Evolutionary conservation across 2,888 invertebrate species (phyloP).

Genomic region (Drosophila prolongata): DNA sequence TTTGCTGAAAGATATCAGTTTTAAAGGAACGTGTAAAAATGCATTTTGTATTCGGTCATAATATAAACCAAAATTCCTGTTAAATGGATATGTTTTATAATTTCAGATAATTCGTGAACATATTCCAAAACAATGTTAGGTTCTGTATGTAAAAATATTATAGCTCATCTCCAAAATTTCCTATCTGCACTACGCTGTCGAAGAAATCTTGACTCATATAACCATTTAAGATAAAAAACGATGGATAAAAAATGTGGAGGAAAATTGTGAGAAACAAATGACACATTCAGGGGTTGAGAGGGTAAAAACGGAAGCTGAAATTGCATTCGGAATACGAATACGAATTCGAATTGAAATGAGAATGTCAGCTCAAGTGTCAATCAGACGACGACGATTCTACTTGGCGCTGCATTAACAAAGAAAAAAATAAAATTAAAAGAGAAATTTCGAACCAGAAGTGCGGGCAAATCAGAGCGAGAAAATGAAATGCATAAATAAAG

Average conservation of each 20-base stretch:
- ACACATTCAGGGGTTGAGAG: neutral
- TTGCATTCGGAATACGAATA: constrained; percentile 8
- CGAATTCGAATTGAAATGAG: constrained; percentile 26
- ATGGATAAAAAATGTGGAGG: constrained; percentile 3
- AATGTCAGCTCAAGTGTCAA: constrained; percentile 68
- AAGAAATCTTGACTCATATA: constrained; percentile 3
- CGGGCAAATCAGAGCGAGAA: constrained; percentile 64
- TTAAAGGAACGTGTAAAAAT: too few species aligned
- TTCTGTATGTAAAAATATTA: neutral
- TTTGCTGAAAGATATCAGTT: too few species aligned
- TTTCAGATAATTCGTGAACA: too few species aligned
- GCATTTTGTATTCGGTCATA: too few species aligned
- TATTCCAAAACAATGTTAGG: too few species aligned
- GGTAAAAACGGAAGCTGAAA: constrained; percentile 8
- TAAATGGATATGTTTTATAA: too few species aligned
- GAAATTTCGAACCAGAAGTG: constrained; percentile 49
- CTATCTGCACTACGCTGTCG: neutral
- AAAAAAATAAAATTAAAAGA: constrained; percentile 37
- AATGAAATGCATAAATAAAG: constrained; percentile 58
- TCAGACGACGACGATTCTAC: constrained; percentile 53
- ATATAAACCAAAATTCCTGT: too few species aligned
- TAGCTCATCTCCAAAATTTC: too few species aligned
- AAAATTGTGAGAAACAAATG: constrained; percentile 12
- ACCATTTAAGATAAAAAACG: constrained; percentile 16
- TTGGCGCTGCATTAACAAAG: constrained; percentile 61